Base-by-base conservation (phyloP, 2,888 invertebrate genomes). In the Macropis europaea region DNA sequence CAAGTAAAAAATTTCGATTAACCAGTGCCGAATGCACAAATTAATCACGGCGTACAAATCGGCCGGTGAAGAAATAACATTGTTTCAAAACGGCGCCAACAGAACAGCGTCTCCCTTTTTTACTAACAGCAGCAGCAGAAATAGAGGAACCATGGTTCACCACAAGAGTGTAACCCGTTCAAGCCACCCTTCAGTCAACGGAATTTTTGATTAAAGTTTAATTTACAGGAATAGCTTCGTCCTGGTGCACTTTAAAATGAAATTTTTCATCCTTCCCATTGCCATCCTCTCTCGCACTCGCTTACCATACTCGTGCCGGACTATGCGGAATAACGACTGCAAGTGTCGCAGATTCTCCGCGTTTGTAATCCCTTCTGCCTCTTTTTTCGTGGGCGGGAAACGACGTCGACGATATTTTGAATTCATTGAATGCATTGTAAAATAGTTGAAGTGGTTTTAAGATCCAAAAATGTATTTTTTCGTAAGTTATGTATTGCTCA, bases 141-240 rank as follows among this genome's bases (percentile, higher is more conserved):
- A 48, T 61, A 50, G 48, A 24, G 75, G 47, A 68, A 40, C 40
- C 59, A 60, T 42, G 72, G 75, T 53, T 72, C 68, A 69, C 77
- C 63, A 45, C 72, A 45, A 43, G 28, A 71, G 50, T 61, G 52
- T 47, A 71, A 74, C 75, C 42, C 38, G 62, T 43, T 43, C 45
- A 40, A 30, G 48, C 48, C 40, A 54, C 45, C 59, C 63, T 64
- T 77, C 63, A 19, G 63, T 67, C 59, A 32, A 64, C 68, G 66
- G 68, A 79, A 77, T 79, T 79, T 79, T 79, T 77, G 76, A 79
- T 79, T 79, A 79, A 79, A 79, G 66, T 79, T 79, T 79, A 79
- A 79, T 79, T 79, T 77, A 69, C 79, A 63, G 68, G 68, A 64
- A 68, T 54, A 61, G 61, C 63, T 62, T 34, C 61, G 56, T 60